Percentiles rank a stretch among this genome's conserved stretches.
phyloP scores from a whole-genome alignment of 2,797 vertebrate species.

The Psittacula echo region DNA sequence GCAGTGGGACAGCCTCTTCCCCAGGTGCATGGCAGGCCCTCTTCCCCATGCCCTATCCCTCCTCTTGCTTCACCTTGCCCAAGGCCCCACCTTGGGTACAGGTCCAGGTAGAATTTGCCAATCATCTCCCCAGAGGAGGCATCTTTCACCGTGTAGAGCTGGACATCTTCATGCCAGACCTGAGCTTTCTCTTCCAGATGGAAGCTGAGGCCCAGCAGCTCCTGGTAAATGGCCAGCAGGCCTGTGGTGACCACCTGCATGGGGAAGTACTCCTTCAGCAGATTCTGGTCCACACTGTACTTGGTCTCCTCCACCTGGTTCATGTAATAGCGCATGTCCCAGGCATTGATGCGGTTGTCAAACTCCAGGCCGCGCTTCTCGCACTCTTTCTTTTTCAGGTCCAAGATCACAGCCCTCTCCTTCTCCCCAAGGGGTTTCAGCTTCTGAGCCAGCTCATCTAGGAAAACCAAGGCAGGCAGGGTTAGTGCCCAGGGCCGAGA shows the following conservation, averaged over 20 bases:
- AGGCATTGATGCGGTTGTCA: conserved; percentile 85
- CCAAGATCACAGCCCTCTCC: conserved; percentile 85
- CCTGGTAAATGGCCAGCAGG: conserved; percentile 95
- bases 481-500: rapidly evolving
- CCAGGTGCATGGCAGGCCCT: rapidly evolving
- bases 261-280: conserved; percentile 96
- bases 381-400: conserved; percentile 91
- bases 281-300: conserved; percentile 94
- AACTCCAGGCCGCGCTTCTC: conserved; percentile 83
- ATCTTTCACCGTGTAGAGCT: conserved; percentile 88
- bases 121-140: conserved; percentile 76
- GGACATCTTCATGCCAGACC: conserved; percentile 93
- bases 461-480: background rate
- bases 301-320: conserved; percentile 96
- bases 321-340: conserved; percentile 98
- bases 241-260: conserved; percentile 94
- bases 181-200: conserved; percentile 82
- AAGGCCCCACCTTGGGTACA: conserved; percentile 87
- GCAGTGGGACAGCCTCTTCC: background rate
- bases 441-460: conserved; percentile 90
- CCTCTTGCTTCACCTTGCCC: rapidly evolving
- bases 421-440: conserved; percentile 91
- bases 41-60: background rate
- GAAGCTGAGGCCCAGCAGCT: conserved; percentile 91
- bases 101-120: conserved; percentile 96